phyloP scores from a whole-genome alignment of 2,113 vertebrate genomes.

The Poeciliopsis retropinna region DNA sequence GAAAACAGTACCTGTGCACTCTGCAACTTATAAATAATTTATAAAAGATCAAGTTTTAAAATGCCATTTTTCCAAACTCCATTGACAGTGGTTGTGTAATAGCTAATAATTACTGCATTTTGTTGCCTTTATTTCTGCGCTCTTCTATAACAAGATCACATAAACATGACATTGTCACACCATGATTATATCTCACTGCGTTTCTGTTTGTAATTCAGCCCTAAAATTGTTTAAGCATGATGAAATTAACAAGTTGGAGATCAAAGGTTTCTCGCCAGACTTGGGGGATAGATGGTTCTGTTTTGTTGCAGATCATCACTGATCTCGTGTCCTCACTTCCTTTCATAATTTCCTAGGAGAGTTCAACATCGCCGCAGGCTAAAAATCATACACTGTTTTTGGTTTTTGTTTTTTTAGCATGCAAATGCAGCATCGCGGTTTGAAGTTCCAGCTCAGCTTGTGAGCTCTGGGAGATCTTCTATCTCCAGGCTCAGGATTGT shows the following conservation, averaged over 20 bases:
- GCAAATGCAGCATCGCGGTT: slow-evolving; percentile 51
- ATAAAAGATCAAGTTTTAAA: too few species aligned
- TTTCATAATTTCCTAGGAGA: slow-evolving; percentile 48
- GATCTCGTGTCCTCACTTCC: slow-evolving; percentile 48
- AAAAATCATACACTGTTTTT: neutral
- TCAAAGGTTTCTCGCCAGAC: slow-evolving; percentile 41
- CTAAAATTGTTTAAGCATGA: slow-evolving; percentile 7
- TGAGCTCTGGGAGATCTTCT: slow-evolving; percentile 43
- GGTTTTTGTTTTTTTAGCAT: slow-evolving; percentile 25
- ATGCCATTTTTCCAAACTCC: too few species aligned
- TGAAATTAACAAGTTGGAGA: slow-evolving; percentile 34
- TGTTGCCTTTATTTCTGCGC: too few species aligned
- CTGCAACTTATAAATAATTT: too few species aligned
- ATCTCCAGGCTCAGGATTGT: slow-evolving; percentile 36
- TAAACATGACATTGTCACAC: too few species aligned
- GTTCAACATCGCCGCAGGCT: slow-evolving; percentile 45
- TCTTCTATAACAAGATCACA: too few species aligned
- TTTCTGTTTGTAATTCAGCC: neutral
- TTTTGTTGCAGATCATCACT: slow-evolving; percentile 40
- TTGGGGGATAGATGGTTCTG: slow-evolving; percentile 31
- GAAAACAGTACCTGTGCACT: too few species aligned
- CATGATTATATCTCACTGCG: neutral
- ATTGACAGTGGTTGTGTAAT: too few species aligned
- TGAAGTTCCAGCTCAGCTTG: slow-evolving; percentile 48
- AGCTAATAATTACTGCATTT: too few species aligned